Evolutionary conservation across 2,888 invertebrate genomes (phyloP).

Genomic region (Cryptops parisi): DNA sequence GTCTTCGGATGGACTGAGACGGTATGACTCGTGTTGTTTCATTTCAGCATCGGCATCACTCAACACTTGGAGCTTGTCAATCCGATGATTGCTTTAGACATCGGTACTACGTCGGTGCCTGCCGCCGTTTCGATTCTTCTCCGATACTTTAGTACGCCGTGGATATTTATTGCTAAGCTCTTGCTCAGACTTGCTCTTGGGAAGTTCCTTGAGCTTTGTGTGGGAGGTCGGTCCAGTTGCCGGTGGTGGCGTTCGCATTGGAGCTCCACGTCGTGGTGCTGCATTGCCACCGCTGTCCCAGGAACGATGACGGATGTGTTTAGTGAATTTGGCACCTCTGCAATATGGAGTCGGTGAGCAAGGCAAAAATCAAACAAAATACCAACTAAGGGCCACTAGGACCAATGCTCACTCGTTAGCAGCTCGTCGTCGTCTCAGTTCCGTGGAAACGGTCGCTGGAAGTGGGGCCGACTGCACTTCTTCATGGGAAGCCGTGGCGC

Average conservation of each 20-base stretch:
- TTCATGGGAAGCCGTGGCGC: background rate
- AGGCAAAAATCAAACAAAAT: no score
- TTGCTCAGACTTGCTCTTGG: background rate
- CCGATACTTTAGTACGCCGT: no score
- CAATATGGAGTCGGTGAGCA: no score
- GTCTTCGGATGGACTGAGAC: no score
- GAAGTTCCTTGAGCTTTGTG: background rate
- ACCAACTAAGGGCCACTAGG: no score
- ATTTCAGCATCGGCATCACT: no score
- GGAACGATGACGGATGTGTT: background rate
- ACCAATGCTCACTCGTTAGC: slow-evolving; percentile 6
- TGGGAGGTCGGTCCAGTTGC: background rate
- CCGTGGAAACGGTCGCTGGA: slow-evolving; percentile 3
- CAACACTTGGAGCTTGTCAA: no score
- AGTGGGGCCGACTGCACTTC: background rate
- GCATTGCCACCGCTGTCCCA: background rate
- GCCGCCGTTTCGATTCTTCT: no score
- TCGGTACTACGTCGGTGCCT: no score
- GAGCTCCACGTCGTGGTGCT: background rate
- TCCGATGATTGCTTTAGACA: no score
- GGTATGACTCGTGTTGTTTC: no score
- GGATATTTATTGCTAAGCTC: no score
- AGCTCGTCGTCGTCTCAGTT: slow-evolving; percentile 7
- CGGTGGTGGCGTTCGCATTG: background rate
- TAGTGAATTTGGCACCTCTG: background rate